phyloP scores from a whole-genome alignment of 1,140 invertebrate genomes.

The Ips nitidus region DNA sequence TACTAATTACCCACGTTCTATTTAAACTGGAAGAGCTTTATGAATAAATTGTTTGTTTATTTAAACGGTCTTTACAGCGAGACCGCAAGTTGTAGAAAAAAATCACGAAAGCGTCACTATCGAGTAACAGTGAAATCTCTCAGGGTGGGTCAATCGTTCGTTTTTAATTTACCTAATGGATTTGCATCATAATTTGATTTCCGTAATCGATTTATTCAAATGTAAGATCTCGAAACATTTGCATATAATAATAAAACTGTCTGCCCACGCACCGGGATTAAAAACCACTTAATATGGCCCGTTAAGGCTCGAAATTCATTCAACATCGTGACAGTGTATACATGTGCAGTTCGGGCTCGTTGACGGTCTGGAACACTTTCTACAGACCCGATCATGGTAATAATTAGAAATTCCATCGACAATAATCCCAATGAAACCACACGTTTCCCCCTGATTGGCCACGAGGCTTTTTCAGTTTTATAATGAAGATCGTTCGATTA shows the following conservation, averaged over 20 bases:
- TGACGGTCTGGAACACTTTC: too few relatives aligned
- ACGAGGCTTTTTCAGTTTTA: neutral
- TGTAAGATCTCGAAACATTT: slow-evolving; percentile 9
- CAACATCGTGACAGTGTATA: too few relatives aligned
- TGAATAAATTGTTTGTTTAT: too few relatives aligned
- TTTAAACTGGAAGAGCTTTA: too few relatives aligned
- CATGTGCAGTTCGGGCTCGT: too few relatives aligned
- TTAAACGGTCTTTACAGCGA: too few relatives aligned
- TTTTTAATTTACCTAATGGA: slow-evolving; percentile 13
- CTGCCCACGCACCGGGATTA: slow-evolving; percentile 13
- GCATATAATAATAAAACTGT: slow-evolving; percentile 14
- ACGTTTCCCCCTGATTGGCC: slow-evolving; percentile 6
- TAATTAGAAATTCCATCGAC: too few relatives aligned
- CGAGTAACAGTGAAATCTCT: neutral
- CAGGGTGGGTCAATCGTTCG: neutral
- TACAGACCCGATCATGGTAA: too few relatives aligned
- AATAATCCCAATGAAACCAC: neutral
- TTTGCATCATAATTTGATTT: slow-evolving; percentile 21
- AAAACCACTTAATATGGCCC: slow-evolving; percentile 10
- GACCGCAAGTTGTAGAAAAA: too few relatives aligned
- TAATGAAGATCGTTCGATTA: slow-evolving; percentile 7
- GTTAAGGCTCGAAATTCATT: slow-evolving; percentile 5
- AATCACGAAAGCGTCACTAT: neutral
- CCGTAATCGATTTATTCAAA: slow-evolving; percentile 21
- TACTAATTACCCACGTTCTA: too few relatives aligned